Evolutionary conservation across 2,113 vertebrate species (phyloP).

Genomic region (Bombycilla garrulus): DNA sequence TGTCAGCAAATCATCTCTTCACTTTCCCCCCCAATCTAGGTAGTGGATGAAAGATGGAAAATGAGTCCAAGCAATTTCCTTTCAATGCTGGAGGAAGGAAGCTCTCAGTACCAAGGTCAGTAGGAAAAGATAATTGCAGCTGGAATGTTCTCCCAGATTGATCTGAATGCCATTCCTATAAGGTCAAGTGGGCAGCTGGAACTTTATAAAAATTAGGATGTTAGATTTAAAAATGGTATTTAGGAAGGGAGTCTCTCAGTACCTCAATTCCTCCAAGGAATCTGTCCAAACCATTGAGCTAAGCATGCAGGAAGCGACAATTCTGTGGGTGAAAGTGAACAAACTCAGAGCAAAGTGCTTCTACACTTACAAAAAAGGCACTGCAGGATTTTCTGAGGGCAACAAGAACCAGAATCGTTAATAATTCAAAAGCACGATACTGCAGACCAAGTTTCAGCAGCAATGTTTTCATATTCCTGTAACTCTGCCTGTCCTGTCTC

Average conservation of each 20-base stretch:
- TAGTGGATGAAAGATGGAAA: constrained; percentile 80
- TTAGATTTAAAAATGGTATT: not conserved
- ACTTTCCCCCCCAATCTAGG: constrained; percentile 24
- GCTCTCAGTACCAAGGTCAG: constrained; percentile 80
- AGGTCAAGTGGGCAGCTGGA: not conserved
- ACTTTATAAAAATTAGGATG: not conserved
- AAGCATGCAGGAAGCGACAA: not conserved
- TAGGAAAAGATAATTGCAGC: not conserved
- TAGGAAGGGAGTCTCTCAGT: not conserved
- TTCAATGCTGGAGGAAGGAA: constrained; percentile 72
- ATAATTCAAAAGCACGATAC: not conserved
- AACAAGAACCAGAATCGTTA: not conserved
- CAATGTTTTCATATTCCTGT: not conserved
- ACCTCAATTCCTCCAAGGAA: not conserved
- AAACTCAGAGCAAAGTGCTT: not conserved
- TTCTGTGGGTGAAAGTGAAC: not conserved
- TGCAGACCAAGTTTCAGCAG: not conserved
- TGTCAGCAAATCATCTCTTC: not conserved
- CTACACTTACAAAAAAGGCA: not conserved
- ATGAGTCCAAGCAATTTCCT: constrained; percentile 88
- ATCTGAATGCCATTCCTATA: not conserved
- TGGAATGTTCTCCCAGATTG: not conserved
- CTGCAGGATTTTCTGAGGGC: not conserved
- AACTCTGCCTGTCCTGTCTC: not conserved
- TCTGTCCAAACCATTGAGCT: not conserved